Percentiles rank a stretch among this genome's conserved stretches.
These are phyloP conservation scores for Chamaetylas fuelleborni DNA, from an alignment of 2,113 vertebrate genomes.

Conservation along the genomic window DNA sequence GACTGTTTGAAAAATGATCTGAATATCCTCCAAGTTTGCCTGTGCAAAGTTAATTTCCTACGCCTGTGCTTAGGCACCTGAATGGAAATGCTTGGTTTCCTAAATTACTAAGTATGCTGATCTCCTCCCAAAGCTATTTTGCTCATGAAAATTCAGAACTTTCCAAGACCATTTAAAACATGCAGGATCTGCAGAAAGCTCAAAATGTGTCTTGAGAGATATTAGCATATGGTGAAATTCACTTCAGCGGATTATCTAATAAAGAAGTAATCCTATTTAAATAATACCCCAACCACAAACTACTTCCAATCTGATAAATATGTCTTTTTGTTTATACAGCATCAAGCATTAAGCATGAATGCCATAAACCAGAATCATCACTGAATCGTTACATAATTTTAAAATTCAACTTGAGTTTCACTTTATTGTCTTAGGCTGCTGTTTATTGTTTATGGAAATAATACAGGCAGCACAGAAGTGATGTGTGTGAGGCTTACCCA, in stretches of 20 bases:
- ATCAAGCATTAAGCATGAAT: neutral
- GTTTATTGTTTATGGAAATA: neutral
- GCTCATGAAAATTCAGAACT: neutral
- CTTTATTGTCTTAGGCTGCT: neutral
- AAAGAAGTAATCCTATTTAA: conserved; percentile 45
- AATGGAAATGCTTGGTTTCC: neutral
- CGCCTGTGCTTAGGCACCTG: neutral
- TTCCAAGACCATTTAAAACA: neutral
- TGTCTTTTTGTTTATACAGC: conserved; percentile 19
- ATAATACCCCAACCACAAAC: conserved; percentile 26
- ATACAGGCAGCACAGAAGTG: neutral
- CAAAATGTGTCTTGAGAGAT: neutral
- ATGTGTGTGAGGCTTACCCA: neutral
- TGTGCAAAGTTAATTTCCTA: conserved; percentile 7
- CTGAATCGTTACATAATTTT: neutral
- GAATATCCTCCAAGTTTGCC: neutral
- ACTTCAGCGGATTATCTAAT: conserved; percentile 45
- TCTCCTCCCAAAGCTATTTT: neutral
- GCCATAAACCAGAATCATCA: neutral
- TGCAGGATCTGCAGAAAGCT: neutral
- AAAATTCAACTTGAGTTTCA: neutral
- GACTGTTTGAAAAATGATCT: conserved; percentile 17
- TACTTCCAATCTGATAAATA: conserved; percentile 33
- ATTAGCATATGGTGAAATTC: conserved; percentile 17
- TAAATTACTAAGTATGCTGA: neutral